phyloP scores from a whole-genome alignment of 2,113 vertebrate species.

The Mesembrinibis cayennensis region DNA sequence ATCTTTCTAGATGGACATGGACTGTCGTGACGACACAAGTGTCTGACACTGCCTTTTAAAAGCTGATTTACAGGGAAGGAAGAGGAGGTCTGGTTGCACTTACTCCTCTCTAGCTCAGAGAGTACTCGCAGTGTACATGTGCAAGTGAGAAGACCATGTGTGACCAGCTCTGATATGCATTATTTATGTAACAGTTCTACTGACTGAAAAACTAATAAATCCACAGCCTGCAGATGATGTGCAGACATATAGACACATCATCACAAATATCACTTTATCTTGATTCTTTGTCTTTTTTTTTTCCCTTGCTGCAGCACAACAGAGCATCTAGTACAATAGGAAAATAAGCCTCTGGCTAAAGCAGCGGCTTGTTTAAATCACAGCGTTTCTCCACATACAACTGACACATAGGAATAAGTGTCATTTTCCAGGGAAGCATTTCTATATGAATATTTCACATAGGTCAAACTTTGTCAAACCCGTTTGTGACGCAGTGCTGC shows the following conservation, averaged over 20 bases:
- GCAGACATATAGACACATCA: conserved; percentile 38
- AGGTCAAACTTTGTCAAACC: not conserved
- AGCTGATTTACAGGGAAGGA: not conserved
- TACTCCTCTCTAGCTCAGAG: not conserved
- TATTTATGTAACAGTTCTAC: conserved; percentile 22
- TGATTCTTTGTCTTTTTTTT: not conserved
- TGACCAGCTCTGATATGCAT: not conserved
- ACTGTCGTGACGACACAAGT: not conserved
- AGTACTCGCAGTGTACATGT: not conserved
- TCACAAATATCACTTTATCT: conserved; percentile 33
- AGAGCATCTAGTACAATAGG: not conserved
- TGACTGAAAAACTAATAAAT: conserved; percentile 36
- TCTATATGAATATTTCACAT: not conserved
- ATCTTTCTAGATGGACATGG: not conserved
- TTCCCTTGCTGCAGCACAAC: not conserved
- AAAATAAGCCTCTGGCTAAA: not conserved
- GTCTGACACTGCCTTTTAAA: not conserved
- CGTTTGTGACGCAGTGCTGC: not conserved
- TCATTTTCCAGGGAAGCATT: not conserved
- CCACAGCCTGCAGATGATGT: conserved; percentile 31
- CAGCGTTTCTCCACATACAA: not conserved
- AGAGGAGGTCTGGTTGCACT: not conserved
- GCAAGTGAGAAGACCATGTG: not conserved
- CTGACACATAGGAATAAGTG: not conserved
- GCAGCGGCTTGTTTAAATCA: not conserved